Evolutionary conservation across 37 sponge, comb jelly and placozoan species (phyloP), one percentile per base, ranked within the genome.

Genomic region (Oscarella lobularis): DNA sequence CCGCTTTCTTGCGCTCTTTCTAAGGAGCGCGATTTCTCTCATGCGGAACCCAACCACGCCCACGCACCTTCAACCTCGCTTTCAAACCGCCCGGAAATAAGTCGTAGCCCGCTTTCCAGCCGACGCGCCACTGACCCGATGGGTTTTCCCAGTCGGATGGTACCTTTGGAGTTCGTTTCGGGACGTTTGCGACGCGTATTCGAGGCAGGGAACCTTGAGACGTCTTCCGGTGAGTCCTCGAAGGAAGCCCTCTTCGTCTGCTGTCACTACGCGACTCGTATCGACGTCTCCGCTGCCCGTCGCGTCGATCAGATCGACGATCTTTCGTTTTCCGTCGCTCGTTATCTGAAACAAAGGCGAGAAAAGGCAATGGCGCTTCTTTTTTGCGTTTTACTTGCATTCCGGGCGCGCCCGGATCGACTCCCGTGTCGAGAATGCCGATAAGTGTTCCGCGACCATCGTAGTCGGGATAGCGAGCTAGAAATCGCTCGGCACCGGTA

Each of bases 271-370:
- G 4, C 38, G 36, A 2, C 85, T 84, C 1, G 92, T 95, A 74
- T 95, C 96, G 38, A 95, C 96, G 81, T 95, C 96, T 40, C 96
- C 96, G 78, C 90, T 85, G 2, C 96, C 96, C 39, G 85, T 84
- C 0, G 87, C 74, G 69, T 95, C 96, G 3, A 92, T 80, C 29
- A 88, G 37, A 40, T 88, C 96, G 3, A 95, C 34, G 27, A 95
- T 91, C 79, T 95, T 95, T 5, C 70, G 86, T 36, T 71, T 35
- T 2, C 96, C 96, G 35, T 86, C 78, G 3, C 37, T 14, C 54
- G 2, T 5, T 3, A 31, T 36, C 31, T 29, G 3, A 32, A 33
- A 31, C 31, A n/a, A 38, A 39, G 73, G 31, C 40, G 32, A 73
- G 33, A 39, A 73, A 35, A 39, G 3, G 39, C 29, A 34, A 36